Conservation (phyloP, 2,888 invertebrate species). For the Malachius bipustulatus region DNA sequence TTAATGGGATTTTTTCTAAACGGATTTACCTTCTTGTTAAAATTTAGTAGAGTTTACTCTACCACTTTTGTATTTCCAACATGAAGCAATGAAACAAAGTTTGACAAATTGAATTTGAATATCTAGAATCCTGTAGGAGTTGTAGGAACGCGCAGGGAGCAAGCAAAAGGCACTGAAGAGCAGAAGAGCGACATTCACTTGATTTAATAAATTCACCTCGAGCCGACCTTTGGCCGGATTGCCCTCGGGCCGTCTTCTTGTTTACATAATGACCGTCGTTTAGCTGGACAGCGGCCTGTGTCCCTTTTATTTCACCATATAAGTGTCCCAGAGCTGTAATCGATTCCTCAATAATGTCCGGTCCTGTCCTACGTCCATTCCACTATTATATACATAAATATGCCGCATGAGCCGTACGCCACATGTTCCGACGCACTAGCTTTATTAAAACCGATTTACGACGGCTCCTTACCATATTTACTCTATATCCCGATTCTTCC, state of each 20-base stretch:
- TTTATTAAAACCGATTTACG: conserved; percentile 23
- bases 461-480: conserved; percentile 18
- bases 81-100: too few species aligned
- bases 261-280: conserved; percentile 37
- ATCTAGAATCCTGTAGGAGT: too few species aligned
- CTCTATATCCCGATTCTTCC: conserved; percentile 7
- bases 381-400: conserved; percentile 21
- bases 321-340: conserved; percentile 32
- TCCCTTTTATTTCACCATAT: conserved; percentile 33
- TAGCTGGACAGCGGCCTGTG: conserved; percentile 31
- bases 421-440: conserved; percentile 18
- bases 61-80: too few species aligned
- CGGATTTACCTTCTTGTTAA: too few species aligned
- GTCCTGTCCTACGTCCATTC: conserved; percentile 18
- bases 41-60: too few species aligned
- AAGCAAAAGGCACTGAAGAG: not conserved
- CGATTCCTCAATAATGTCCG: conserved; percentile 33
- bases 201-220: conserved; percentile 31
- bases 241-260: conserved; percentile 30
- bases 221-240: conserved; percentile 22
- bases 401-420: conserved; percentile 18
- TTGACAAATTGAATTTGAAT: too few species aligned
- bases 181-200: too few species aligned
- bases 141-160: too few species aligned
- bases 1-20: too few species aligned